These are phyloP conservation scores for Amphiprion clarkii DNA, from an alignment of 2,797 vertebrate genomes.

Conservation along the genomic window DNA sequence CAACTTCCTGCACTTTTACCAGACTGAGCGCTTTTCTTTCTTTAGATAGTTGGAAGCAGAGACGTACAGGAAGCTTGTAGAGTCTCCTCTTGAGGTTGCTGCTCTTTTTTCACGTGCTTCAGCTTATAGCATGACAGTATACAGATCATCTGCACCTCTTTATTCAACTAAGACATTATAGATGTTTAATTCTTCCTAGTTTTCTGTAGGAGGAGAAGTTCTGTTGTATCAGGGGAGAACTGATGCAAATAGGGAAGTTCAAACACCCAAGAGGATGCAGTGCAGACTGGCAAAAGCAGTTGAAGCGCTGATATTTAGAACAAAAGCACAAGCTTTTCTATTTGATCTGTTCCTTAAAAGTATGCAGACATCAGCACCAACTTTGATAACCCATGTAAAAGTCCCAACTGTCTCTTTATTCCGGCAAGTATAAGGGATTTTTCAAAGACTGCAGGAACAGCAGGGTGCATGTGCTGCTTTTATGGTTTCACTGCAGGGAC, in stretches of 20 bases:
- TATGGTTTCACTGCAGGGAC: constrained; percentile 22
- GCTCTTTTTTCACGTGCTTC: constrained; percentile 34
- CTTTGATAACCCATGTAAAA: constrained; percentile 46
- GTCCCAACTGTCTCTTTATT: constrained; percentile 32
- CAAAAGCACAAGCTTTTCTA: constrained; percentile 3
- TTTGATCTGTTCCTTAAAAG: constrained; percentile 46
- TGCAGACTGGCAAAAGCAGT: constrained; percentile 21
- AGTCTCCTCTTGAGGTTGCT: constrained; percentile 6
- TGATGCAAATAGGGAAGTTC: constrained; percentile 31
- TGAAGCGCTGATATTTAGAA: constrained; percentile 36
- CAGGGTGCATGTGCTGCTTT: constrained; percentile 40
- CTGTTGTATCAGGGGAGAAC: constrained; percentile 12
- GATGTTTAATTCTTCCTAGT: constrained; percentile 20
- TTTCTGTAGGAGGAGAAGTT: background rate
- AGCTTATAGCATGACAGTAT: constrained; percentile 30
- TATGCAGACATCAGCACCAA: constrained; percentile 47
- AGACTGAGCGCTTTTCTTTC: constrained; percentile 26
- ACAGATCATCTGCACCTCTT: constrained; percentile 39
- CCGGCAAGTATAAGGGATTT: constrained; percentile 27
- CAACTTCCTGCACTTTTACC: constrained; percentile 35
- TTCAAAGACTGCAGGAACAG: constrained; percentile 37
- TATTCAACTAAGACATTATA: constrained; percentile 19
- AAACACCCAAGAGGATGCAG: constrained; percentile 31
- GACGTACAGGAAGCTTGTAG: constrained; percentile 31
- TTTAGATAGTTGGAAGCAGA: constrained; percentile 32